Base-by-base conservation (phyloP, 2,888 invertebrate species). In the Chironomus riparius region DNA sequence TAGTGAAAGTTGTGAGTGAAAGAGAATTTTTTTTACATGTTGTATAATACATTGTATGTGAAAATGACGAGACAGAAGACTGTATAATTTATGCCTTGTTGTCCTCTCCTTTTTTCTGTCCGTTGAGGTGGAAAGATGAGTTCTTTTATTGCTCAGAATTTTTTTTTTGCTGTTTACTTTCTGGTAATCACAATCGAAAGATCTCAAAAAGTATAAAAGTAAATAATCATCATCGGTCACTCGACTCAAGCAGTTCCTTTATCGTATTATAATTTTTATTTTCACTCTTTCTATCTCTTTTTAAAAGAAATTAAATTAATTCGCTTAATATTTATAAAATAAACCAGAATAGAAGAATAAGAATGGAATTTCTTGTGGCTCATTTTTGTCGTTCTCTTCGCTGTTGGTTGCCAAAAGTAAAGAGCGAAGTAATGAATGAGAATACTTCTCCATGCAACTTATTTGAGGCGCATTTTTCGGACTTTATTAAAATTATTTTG, bases 331-430 rank as follows among this genome's bases (percentile, higher is more conserved):
- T 24, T 24, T 24, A 65, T 65, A 62, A 62, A 18, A 62, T 21
- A 24, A 65, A 65, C 15, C 21, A 47, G 38, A 47, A 70, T 22
- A 48, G 47, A 70, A 47, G 21, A 50, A 69, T 3, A 38, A 48
- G 70, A 21, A 47, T 70, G 70, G 70, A 70, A 70, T 70, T 48
- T 70, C 70, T 48, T 50, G 70, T 47, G 68, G 68, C 47, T 68
- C 15, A 68, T 38, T 38, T 68, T 68, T 65, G 65, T 65, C 68
- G 28, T 38, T 68, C 28, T 28, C 68, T 48, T 50, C 71, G 71
- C 50, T 56, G 71, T 71, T 71, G 71, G 56, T 71, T 71, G 56
- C 28, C 56, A 56, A 12, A 71, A 71, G 38, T 38, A 38, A 10
- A 38, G 38, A 38, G 10, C 10, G 13, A 47, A 70, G 21, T 6